A percentile compares a stretch with the other conserved stretches of the same genome.
Conservation (phyloP, 1,140 invertebrate genomes). For the Ostrea denselamellosa region DNA sequence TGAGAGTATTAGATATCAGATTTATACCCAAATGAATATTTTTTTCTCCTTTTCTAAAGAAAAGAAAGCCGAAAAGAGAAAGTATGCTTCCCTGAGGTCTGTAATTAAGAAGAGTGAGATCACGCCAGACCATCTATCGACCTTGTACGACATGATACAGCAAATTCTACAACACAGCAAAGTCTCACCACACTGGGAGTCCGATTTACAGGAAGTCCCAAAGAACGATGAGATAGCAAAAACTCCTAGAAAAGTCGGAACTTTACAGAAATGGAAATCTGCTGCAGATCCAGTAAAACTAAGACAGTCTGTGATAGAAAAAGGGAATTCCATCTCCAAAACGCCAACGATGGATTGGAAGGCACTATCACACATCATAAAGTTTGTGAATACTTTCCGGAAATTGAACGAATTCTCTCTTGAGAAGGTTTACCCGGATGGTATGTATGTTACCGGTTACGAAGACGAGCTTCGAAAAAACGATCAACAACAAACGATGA, state of each 20-base stretch:
- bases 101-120: neutral
- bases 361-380: neutral
- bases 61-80: neutral
- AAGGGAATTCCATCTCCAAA: constrained; percentile 1
- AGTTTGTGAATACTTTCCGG: neutral
- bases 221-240: neutral
- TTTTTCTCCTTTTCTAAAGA: neutral
- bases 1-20: no score
- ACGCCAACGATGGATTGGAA: neutral
- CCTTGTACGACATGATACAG: neutral
- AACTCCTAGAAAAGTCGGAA: neutral
- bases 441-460: neutral
- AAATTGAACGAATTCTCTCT: neutral
- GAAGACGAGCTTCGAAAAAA: neutral
- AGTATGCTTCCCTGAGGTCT: neutral
- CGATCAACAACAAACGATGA: neutral
- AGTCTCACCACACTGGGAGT: neutral
- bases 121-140: neutral
- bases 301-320: neutral
- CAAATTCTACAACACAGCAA: constrained; percentile 26
- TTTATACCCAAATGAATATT: no score
- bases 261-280: neutral
- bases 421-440: neutral
- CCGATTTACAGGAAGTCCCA: neutral
- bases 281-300: neutral